These are phyloP conservation scores for Eurytoma adleriae DNA, from an alignment of 2,888 invertebrate species.

Conservation along the genomic window DNA sequence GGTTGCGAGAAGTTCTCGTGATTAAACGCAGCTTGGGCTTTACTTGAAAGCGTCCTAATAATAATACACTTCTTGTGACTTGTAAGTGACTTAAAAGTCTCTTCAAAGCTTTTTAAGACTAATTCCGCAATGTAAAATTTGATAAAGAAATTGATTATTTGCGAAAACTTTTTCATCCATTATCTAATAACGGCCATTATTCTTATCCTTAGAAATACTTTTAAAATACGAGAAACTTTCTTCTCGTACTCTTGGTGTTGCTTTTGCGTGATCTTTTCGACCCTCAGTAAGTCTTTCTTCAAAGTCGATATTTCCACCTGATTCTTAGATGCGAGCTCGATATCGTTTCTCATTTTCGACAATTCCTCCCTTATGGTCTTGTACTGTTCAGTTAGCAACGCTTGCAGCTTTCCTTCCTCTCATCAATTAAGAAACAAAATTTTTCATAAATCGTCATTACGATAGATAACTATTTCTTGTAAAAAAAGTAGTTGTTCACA, in stretches of 20 bases:
- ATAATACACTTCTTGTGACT: too few relatives aligned
- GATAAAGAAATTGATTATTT: not conserved
- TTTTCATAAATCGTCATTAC: not conserved
- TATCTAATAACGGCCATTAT: constrained; percentile 12
- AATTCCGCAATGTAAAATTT: not conserved
- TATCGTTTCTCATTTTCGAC: constrained; percentile 63
- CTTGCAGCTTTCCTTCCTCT: constrained; percentile 67
- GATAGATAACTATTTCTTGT: not conserved
- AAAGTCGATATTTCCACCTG: constrained; percentile 63
- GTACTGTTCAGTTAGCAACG: constrained; percentile 66
- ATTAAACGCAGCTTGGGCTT: not conserved
- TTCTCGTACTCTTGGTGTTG: constrained; percentile 64
- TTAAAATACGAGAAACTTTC: constrained; percentile 64
- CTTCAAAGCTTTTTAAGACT: too few relatives aligned
- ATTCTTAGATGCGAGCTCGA: constrained; percentile 63
- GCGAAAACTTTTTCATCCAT: not conserved
- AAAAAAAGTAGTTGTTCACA: constrained; percentile 56
- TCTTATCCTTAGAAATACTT: constrained; percentile 60
- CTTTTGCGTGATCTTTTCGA: constrained; percentile 66
- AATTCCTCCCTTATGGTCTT: constrained; percentile 67
- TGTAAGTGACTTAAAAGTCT: too few relatives aligned
- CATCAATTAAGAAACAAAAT: constrained; percentile 14
- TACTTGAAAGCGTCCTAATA: not conserved
- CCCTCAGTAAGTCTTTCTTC: constrained; percentile 63
- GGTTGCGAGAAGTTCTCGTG: not conserved